Conservation (phyloP, 2,113 vertebrate species). For the Myotis brandtii region DNA sequence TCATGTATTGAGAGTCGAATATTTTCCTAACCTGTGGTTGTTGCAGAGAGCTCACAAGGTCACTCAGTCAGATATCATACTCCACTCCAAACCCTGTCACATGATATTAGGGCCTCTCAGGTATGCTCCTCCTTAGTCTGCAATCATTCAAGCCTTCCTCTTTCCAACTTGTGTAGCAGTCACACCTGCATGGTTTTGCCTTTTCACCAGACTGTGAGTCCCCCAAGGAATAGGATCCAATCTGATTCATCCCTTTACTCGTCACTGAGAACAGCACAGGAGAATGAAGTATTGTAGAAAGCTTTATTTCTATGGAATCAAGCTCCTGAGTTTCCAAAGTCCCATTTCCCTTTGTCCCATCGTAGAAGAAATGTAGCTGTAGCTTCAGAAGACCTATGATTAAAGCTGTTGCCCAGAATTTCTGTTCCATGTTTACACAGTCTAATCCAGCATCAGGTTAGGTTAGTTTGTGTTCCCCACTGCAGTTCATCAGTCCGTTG, state of each 20-base stretch:
- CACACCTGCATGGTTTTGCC: not conserved
- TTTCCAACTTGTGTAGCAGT: not conserved
- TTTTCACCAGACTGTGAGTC: not conserved
- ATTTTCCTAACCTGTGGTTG: not conserved
- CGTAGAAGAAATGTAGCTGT: too few relatives aligned
- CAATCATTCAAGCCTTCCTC: not conserved
- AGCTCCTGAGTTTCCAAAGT: too few relatives aligned
- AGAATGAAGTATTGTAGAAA: too few relatives aligned
- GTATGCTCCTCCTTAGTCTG: not conserved
- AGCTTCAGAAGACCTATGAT: too few relatives aligned
- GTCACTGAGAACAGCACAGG: not conserved
- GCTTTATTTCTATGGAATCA: too few relatives aligned
- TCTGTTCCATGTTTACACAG: too few relatives aligned
- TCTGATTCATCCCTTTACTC: not conserved
- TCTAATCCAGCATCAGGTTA: too few relatives aligned
- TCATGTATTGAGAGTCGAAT: not conserved
- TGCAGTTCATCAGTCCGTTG: too few relatives aligned
- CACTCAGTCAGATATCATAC: not conserved
- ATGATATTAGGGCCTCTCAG: not conserved
- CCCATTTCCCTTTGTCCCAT: too few relatives aligned
- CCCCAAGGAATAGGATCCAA: not conserved
- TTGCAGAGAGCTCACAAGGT: not conserved
- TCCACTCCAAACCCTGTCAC: not conserved
- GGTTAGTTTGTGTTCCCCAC: too few relatives aligned
- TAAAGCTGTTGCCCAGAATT: too few relatives aligned